These are phyloP conservation scores for Chloromyia formosa DNA, from an alignment of 2,888 invertebrate genomes.

Conservation along the genomic window DNA sequence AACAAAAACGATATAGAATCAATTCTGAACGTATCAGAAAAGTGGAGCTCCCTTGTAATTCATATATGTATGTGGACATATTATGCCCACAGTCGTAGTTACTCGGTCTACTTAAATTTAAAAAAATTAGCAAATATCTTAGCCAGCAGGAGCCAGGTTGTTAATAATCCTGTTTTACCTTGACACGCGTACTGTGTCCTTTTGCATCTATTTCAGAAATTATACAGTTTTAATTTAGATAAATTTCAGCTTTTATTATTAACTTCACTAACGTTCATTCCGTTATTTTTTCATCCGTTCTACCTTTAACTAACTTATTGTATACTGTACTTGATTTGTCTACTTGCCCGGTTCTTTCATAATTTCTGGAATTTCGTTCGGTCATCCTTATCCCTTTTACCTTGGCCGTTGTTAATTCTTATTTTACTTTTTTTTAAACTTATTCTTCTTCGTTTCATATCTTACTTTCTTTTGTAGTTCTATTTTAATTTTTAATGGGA, in stretches of 20 bases:
- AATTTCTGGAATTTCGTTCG: conserved; percentile 10
- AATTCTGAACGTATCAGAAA: too few species aligned
- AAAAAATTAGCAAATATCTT: too few species aligned
- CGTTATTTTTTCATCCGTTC: not conserved
- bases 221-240: conserved; percentile 33
- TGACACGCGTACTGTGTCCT: too few species aligned
- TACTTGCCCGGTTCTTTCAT: conserved; percentile 6
- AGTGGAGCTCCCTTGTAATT: too few species aligned
- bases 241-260: conserved; percentile 32
- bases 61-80: not conserved
- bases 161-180: too few species aligned
- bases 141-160: too few species aligned
- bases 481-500: conserved; percentile 46
- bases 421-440: not conserved
- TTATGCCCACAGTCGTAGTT: not conserved
- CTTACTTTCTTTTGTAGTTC: conserved; percentile 29
- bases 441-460: conserved; percentile 5
- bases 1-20: too few species aligned
- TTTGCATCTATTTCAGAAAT: too few species aligned
- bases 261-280: not conserved
- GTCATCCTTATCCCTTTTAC: conserved; percentile 18
- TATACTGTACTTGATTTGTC: too few species aligned
- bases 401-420: not conserved
- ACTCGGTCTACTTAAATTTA: not conserved
- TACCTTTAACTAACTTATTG: conserved; percentile 25